Percentiles rank a stretch among this genome's conserved stretches.
Evolutionary conservation across 2,797 vertebrate genomes (phyloP).

Genomic region (Nannoperca obscura): DNA sequence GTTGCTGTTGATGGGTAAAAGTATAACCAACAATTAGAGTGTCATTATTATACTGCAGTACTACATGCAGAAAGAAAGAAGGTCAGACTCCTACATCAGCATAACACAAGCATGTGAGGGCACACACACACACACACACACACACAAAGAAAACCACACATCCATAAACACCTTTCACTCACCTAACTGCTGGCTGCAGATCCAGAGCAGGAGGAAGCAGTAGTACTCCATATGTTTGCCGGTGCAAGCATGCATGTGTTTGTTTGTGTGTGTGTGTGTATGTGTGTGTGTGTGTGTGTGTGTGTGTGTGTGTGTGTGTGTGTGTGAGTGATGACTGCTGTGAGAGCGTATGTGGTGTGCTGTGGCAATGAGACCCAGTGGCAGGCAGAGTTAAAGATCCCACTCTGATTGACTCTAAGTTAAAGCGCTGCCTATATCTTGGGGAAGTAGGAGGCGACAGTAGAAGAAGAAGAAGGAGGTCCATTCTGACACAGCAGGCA

Average conservation of each 20-base stretch:
- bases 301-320: conserved; percentile 8
- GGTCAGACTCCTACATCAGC: conserved; percentile 18
- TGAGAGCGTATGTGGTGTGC: conserved; percentile 58
- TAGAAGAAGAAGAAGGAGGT: conserved; percentile 74
- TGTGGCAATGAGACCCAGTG: conserved; percentile 79
- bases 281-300: conserved; percentile 14
- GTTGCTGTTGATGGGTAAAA: conserved; percentile 29
- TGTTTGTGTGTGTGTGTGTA: not conserved
- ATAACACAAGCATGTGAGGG: not conserved
- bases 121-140: conserved; percentile 11
- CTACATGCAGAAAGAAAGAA: conserved; percentile 11
- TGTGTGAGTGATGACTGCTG: conserved; percentile 70
- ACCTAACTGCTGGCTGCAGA: conserved; percentile 90
- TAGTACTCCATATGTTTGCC: conserved; percentile 89
- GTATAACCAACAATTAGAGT: conserved; percentile 51
- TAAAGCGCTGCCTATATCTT: conserved; percentile 82
- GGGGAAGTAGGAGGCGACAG: conserved; percentile 85
- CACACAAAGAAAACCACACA: conserved; percentile 23
- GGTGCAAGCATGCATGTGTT: conserved; percentile 53
- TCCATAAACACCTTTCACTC: conserved; percentile 72
- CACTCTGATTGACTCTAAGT: conserved; percentile 83
- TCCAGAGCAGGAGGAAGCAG: conserved; percentile 90
- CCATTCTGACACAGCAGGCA: conserved; percentile 68
- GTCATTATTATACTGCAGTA: conserved; percentile 33
- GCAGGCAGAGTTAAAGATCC: conserved; percentile 78